phyloP scores from a whole-genome alignment of 2,113 vertebrate genomes.

The Ornithorhynchus anatinus region DNA sequence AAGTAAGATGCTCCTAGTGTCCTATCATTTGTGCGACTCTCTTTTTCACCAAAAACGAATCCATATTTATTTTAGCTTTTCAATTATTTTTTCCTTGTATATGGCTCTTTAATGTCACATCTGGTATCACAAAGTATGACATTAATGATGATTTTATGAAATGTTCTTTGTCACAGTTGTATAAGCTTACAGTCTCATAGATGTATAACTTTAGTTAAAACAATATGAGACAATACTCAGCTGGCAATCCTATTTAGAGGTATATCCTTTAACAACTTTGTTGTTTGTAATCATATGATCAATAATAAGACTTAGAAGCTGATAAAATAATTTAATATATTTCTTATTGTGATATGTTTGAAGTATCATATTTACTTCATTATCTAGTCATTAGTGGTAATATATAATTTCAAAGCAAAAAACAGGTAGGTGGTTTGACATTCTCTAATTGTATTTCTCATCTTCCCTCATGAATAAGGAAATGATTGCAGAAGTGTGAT shows the following conservation, averaged over 20 bases:
- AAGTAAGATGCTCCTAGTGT: too few species aligned
- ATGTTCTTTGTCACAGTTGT: not conserved
- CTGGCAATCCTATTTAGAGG: not conserved
- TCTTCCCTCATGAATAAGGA: conserved; percentile 6
- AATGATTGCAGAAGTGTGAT: not conserved
- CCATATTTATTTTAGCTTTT: too few species aligned
- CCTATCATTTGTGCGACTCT: too few species aligned
- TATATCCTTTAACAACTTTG: not conserved
- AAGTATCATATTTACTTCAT: conserved; percentile 23
- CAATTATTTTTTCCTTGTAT: not conserved
- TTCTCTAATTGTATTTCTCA: conserved; percentile 31
- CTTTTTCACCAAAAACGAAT: too few species aligned
- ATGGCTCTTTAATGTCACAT: not conserved
- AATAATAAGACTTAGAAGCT: not conserved
- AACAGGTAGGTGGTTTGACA: conserved; percentile 17
- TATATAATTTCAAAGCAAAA: conserved; percentile 29
- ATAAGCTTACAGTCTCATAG: not conserved
- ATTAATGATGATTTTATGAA: not conserved
- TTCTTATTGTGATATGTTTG: conserved; percentile 21
- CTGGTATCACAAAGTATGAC: not conserved
- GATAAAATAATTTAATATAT: conserved; percentile 3
- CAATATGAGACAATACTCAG: not conserved
- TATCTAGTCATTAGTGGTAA: conserved; percentile 7
- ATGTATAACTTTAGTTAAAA: not conserved
- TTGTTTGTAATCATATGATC: not conserved